Percentiles rank a stretch among this genome's conserved stretches.
Conservation (phyloP, 2,797 vertebrate genomes). For the Lagodon rhomboides region DNA sequence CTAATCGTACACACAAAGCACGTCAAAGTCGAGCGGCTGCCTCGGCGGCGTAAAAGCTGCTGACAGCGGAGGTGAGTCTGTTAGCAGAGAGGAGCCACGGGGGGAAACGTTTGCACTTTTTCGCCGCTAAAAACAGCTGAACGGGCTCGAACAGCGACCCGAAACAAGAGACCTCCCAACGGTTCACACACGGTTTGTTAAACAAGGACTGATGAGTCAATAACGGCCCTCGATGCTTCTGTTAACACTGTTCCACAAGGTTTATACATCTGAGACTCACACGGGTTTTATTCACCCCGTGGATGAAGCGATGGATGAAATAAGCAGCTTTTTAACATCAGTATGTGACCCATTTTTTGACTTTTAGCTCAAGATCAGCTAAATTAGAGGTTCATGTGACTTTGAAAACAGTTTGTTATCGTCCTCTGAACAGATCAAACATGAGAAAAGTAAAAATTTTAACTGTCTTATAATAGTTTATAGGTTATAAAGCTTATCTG, state of each 20-base stretch:
- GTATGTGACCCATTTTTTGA: no score
- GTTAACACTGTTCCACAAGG: neutral
- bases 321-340: neutral
- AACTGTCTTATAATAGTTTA: neutral
- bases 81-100: neutral
- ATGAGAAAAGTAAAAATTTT: neutral
- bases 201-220: neutral
- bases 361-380: neutral
- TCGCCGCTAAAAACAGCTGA: neutral
- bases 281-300: neutral
- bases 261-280: neutral
- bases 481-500: no score
- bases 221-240: neutral
- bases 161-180: no score
- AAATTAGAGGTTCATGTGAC: neutral
- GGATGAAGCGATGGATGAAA: neutral
- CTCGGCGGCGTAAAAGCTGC: neutral
- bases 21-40: constrained; percentile 28
- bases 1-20: constrained; percentile 12
- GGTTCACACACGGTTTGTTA: no score
- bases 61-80: constrained; percentile 20
- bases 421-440: neutral
- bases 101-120: neutral
- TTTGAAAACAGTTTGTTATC: neutral
- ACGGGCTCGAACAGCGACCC: neutral